Conservation (phyloP, 2,113 vertebrate genomes). For the Rhodinocichla rosea region DNA sequence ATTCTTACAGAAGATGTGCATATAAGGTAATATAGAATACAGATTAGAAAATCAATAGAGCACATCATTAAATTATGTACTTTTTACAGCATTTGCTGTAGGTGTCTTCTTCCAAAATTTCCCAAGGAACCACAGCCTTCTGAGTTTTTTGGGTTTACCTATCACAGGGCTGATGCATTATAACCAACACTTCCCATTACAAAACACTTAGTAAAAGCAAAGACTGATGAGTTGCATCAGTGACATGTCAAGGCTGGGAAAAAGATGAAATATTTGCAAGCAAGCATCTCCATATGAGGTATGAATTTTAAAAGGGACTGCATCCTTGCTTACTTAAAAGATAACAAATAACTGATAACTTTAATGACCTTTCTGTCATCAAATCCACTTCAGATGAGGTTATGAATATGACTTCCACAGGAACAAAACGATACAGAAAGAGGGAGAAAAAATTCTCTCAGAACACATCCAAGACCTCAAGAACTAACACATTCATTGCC, state of each 20-base stretch:
- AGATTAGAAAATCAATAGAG: background rate
- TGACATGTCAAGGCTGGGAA: background rate
- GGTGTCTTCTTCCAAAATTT: background rate
- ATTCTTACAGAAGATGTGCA: background rate
- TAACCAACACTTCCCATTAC: background rate
- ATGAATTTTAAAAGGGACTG: background rate
- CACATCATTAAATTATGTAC: accelerated
- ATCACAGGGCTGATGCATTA: background rate
- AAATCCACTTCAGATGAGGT: background rate
- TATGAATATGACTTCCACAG: background rate
- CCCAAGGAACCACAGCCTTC: background rate
- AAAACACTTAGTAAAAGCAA: background rate
- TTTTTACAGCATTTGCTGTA: background rate
- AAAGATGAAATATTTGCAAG: background rate
- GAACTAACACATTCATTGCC: background rate
- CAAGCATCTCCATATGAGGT: background rate
- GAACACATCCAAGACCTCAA: background rate
- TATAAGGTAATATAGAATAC: background rate
- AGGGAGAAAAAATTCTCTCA: background rate
- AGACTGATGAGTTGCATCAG: background rate
- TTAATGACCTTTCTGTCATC: background rate
- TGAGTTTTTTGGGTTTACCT: background rate
- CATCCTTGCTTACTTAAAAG: background rate
- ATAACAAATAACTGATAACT: background rate
- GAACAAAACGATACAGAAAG: background rate